Evolutionary conservation across 2,888 invertebrate genomes (phyloP).

Genomic region (Belgica antarctica): DNA sequence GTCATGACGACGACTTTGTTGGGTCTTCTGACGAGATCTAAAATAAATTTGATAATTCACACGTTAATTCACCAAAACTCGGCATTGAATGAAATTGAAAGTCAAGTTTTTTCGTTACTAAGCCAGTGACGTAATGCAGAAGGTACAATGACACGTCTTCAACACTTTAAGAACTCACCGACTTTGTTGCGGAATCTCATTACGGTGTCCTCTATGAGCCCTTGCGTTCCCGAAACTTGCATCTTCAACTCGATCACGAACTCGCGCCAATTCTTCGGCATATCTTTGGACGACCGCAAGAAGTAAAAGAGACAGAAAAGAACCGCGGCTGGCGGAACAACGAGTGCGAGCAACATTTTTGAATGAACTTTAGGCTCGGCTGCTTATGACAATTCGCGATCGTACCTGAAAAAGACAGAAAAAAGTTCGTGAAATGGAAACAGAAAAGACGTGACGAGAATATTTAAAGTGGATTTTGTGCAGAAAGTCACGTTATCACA

Average conservation of each 20-base stretch:
- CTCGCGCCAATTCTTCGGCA: conserved; percentile 54
- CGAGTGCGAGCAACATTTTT: conserved; percentile 3
- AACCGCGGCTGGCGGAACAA: conserved; percentile 16
- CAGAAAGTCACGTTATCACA: too few species aligned
- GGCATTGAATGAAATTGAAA: not conserved
- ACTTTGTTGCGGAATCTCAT: conserved; percentile 50
- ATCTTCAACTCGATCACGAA: conserved; percentile 53
- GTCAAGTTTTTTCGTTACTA: not conserved
- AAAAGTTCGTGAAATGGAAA: too few species aligned
- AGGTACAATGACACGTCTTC: not conserved
- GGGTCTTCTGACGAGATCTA: conserved; percentile 63
- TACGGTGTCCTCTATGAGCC: conserved; percentile 51
- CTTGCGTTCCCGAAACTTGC: conserved; percentile 51
- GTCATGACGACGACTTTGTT: conserved; percentile 78
- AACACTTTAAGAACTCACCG: too few species aligned
- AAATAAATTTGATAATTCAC: too few species aligned
- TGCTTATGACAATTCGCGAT: too few species aligned
- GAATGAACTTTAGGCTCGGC: too few species aligned
- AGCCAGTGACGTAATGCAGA: not conserved
- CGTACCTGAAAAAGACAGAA: too few species aligned
- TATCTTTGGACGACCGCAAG: conserved; percentile 53
- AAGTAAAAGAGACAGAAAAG: conserved; percentile 49
- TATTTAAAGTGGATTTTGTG: not conserved
- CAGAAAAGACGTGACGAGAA: not conserved
- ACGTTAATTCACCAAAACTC: not conserved